Conservation (phyloP, 2,113 vertebrate genomes). For the Pygoscelis antarcticus region DNA sequence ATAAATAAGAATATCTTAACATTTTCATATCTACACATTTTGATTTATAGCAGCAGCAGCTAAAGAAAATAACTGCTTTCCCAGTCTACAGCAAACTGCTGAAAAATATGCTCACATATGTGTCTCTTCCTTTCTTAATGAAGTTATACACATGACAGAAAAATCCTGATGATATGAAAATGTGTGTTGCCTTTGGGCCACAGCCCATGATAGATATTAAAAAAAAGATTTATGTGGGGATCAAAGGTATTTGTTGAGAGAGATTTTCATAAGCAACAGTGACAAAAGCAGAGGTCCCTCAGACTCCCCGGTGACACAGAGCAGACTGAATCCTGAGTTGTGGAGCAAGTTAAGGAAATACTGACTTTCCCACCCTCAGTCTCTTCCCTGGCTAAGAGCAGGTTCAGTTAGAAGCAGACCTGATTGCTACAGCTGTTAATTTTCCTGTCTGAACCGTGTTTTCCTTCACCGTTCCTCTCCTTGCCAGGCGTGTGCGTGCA, state of each 20-base stretch:
- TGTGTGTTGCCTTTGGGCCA: neutral
- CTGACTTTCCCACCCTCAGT: neutral
- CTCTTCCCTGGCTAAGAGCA: neutral
- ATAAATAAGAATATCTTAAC: constrained; percentile 11
- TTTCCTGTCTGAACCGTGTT: neutral
- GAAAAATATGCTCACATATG: neutral
- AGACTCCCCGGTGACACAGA: neutral
- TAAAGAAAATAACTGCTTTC: constrained; percentile 40
- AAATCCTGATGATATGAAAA: neutral
- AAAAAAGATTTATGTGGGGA: neutral
- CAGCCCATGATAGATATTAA: neutral
- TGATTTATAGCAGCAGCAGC: constrained; percentile 27
- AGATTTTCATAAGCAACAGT: neutral
- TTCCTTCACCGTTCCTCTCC: neutral
- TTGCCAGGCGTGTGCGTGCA: neutral
- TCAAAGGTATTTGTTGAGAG: neutral
- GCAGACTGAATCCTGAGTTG: neutral
- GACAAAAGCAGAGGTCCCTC: neutral
- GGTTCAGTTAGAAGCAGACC: neutral
- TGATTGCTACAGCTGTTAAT: neutral
- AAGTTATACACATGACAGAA: neutral
- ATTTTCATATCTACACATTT: constrained; percentile 15
- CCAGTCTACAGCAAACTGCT: neutral
- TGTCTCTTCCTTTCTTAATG: neutral
- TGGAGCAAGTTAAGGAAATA: neutral